Evolutionary conservation across 2,113 vertebrate species (phyloP).

Genomic region (Cathartes aura): DNA sequence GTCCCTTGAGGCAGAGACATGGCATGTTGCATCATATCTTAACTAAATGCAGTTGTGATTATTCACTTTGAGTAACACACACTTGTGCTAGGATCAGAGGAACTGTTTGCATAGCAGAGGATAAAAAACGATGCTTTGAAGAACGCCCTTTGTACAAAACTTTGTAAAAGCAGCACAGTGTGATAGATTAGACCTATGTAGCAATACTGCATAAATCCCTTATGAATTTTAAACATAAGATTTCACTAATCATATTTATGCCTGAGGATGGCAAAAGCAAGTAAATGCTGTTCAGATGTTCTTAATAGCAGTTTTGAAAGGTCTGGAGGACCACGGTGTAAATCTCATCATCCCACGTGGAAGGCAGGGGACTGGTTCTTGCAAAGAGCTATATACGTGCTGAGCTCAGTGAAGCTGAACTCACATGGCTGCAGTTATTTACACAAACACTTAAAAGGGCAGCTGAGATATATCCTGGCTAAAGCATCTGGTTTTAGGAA

Average conservation of each 20-base stretch:
- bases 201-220: background rate
- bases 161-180: background rate
- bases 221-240: background rate
- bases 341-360: background rate
- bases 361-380: background rate
- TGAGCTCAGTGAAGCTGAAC: background rate
- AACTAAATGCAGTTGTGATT: background rate
- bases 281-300: background rate
- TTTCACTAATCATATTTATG: background rate
- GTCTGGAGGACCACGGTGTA: background rate
- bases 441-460: background rate
- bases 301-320: background rate
- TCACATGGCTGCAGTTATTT: background rate
- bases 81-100: background rate
- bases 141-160: background rate
- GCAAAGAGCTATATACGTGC: background rate
- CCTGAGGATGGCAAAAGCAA: background rate
- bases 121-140: background rate
- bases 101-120: background rate
- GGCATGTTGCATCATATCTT: background rate
- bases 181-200: background rate
- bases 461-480: background rate
- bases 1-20: background rate
- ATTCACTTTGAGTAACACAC: background rate
- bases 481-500: background rate